Evolutionary conservation across 1,140 invertebrate species (phyloP), one percentile per base, ranked within the genome.

Genomic region (Samia ricini): DNA sequence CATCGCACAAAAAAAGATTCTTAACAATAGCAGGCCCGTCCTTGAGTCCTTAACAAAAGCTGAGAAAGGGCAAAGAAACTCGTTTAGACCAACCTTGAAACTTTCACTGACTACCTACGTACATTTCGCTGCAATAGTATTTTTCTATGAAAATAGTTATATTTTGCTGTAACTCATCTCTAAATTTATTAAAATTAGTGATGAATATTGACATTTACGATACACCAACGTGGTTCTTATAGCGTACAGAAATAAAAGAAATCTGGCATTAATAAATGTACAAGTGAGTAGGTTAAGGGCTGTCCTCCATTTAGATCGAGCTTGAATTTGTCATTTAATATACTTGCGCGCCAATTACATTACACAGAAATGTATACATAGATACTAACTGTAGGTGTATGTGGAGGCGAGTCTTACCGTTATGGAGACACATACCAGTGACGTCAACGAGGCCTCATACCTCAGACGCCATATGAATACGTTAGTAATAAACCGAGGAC

Each of bases 341-440:
- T 51, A 65, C 60, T 69, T 64, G 63, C 70, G 65, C 71, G 74
- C 66, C 76, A 81, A 80, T 85, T 82, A 81, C 12, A 42, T 42
- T 42, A 15, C 33, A 42, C 33, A 42, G 33, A 8, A 15, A 62
- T 36, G 55, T 26, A 60, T 15, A 52, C 19, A 62, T 21, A 56
- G 36, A 29, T 50, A 59, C n/a, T 20, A 59, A n/a, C 8, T 50
- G 26, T 74, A 69, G 81, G 64, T 73, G 77, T 70, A 77, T 80
- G 71, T 68, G 80, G 79, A 88, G 79, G 82, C 87, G 83, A 86
- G 75, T 77, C 69, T 81, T 85, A 88, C 85, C 87, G 85, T 90
- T 89, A 88, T 82, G 85, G 83, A 88, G 81, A 81, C 83, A 87
- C 85, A 88, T 89, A 83, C 80, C 83, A 85, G 77, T 89, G 87